phyloP scores from a whole-genome alignment of 2,888 invertebrate genomes.

The Lamproptera curius region DNA sequence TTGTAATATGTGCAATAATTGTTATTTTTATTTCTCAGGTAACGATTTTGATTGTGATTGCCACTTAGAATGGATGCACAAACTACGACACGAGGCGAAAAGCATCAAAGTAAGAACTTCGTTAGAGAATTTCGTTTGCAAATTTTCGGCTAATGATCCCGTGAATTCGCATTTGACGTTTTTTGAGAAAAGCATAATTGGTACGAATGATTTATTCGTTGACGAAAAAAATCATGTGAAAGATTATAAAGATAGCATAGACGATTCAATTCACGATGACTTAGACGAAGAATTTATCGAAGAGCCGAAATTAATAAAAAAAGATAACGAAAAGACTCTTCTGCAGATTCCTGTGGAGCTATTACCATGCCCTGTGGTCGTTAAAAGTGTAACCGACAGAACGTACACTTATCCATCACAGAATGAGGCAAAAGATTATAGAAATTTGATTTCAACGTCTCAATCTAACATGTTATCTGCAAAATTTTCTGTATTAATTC shows the following conservation, averaged over 20 bases:
- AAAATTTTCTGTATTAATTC: not conserved
- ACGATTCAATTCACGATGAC: slow-evolving; percentile 58
- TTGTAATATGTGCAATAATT: too few relatives aligned
- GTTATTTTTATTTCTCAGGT: slow-evolving; percentile 85
- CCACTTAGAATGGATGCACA: slow-evolving; percentile 89
- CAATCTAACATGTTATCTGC: slow-evolving; percentile 29
- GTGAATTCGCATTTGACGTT: slow-evolving; percentile 63
- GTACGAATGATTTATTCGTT: slow-evolving; percentile 48
- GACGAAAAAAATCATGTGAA: slow-evolving; percentile 55
- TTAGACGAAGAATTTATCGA: slow-evolving; percentile 55
- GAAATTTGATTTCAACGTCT: slow-evolving; percentile 58
- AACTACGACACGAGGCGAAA: slow-evolving; percentile 85
- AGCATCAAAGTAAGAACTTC: slow-evolving; percentile 83
- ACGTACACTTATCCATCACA: slow-evolving; percentile 77
- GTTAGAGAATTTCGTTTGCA: slow-evolving; percentile 86
- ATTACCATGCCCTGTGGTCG: slow-evolving; percentile 79
- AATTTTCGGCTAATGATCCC: slow-evolving; percentile 72
- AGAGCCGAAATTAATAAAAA: slow-evolving; percentile 54
- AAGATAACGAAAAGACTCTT: slow-evolving; percentile 65
- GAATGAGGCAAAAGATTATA: slow-evolving; percentile 74
- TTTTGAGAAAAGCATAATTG: slow-evolving; percentile 54
- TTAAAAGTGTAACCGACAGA: slow-evolving; percentile 80
- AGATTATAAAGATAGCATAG: slow-evolving; percentile 56
- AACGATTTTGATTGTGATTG: slow-evolving; percentile 92
- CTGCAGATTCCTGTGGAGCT: slow-evolving; percentile 77